These are phyloP conservation scores for Oxyruncus cristatus DNA, from an alignment of 2,113 vertebrate species.

Conservation along the genomic window DNA sequence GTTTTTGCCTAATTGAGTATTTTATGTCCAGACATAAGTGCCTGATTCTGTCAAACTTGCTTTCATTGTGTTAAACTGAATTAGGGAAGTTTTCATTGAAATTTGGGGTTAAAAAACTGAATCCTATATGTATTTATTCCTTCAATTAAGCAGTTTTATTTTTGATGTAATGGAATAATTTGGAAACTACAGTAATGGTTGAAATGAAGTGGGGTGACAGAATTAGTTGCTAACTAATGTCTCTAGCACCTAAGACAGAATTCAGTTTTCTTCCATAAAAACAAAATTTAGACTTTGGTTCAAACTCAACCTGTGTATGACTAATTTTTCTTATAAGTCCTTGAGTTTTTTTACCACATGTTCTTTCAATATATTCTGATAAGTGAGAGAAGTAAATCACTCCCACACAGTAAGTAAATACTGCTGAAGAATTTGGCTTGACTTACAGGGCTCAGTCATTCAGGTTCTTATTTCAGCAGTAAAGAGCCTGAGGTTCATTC, in stretches of 20 bases:
- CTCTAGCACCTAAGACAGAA: background rate
- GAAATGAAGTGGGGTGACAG: background rate
- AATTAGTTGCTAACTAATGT: background rate
- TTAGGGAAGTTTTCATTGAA: background rate
- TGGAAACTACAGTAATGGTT: background rate
- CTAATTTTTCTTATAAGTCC: background rate
- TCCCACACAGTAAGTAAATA: background rate
- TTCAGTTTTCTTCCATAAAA: background rate
- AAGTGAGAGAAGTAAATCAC: background rate
- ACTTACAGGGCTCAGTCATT: background rate
- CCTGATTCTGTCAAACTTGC: background rate
- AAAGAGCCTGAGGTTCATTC: background rate
- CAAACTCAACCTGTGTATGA: background rate
- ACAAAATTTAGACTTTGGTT: background rate
- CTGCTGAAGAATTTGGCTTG: background rate
- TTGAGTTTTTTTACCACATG: background rate
- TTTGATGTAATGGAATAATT: background rate
- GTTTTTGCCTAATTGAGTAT: background rate
- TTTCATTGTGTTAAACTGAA: background rate
- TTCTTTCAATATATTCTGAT: background rate
- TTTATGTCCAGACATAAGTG: background rate
- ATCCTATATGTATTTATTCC: background rate
- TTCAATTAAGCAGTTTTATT: background rate
- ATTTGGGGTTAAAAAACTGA: background rate
- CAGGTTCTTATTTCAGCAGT: background rate